Evolutionary conservation across 2,888 invertebrate species (phyloP).

Genomic region (Hypsopygia costalis): DNA sequence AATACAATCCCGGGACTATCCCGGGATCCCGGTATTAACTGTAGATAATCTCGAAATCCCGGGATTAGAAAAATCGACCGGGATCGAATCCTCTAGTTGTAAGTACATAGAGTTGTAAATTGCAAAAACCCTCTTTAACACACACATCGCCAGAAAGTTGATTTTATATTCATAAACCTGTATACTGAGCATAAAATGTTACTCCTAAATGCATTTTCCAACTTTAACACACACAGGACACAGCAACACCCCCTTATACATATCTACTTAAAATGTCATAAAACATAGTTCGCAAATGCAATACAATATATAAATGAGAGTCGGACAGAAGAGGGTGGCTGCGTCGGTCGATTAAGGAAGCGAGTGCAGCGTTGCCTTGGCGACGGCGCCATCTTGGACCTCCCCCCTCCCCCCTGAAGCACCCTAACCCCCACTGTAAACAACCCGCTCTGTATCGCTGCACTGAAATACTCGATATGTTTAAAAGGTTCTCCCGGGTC

Average conservation of each 20-base stretch:
- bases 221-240: too few species aligned
- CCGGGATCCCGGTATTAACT: too few species aligned
- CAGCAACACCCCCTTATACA: neutral
- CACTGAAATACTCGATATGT: constrained; percentile 79
- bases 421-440: constrained; percentile 61
- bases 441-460: constrained; percentile 71
- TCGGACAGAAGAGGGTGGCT: constrained; percentile 51
- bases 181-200: too few species aligned
- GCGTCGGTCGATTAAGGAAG: constrained; percentile 80
- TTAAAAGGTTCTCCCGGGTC: constrained; percentile 62
- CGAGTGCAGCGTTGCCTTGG: constrained; percentile 77
- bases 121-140: too few species aligned
- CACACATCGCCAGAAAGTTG: too few species aligned
- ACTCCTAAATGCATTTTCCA: too few species aligned
- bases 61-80: too few species aligned
- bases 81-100: too few species aligned
- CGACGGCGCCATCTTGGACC: constrained; percentile 76
- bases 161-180: too few species aligned
- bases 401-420: constrained; percentile 32
- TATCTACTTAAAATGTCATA: constrained; percentile 29
- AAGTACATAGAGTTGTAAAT: too few species aligned
- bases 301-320: constrained; percentile 72
- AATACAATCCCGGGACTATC: too few species aligned
- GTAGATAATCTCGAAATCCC: too few species aligned
- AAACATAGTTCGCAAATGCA: constrained; percentile 61